Evolutionary conservation across 2,797 vertebrate genomes (phyloP).

Genomic region (Ispidina lecontei): DNA sequence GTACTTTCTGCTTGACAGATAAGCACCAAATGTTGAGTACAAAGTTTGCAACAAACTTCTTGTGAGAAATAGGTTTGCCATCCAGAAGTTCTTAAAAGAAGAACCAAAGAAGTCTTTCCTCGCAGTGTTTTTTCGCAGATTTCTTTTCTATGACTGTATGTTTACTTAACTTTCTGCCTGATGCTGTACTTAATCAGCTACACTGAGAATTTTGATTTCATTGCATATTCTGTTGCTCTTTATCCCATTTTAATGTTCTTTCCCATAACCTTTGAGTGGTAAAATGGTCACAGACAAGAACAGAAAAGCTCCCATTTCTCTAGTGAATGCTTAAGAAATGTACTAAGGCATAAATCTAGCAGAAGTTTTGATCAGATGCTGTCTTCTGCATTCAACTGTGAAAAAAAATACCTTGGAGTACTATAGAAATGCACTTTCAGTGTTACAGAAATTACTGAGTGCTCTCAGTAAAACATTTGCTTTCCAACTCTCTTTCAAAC

Average conservation of each 20-base stretch:
- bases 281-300: slow-evolving; percentile 58
- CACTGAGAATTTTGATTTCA: slow-evolving; percentile 66
- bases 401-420: slow-evolving; percentile 22
- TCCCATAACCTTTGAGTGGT: slow-evolving; percentile 73
- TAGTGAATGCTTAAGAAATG: slow-evolving; percentile 49
- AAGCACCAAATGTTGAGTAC: slow-evolving; percentile 24
- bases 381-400: not conserved
- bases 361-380: slow-evolving; percentile 11
- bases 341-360: slow-evolving; percentile 52
- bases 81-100: not conserved
- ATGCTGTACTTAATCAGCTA: slow-evolving; percentile 65
- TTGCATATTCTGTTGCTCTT: slow-evolving; percentile 61
- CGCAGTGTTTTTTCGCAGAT: not conserved
- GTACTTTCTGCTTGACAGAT: slow-evolving; percentile 38
- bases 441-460: not conserved
- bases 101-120: slow-evolving; percentile 12
- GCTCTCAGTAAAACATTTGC: not conserved
- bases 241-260: slow-evolving; percentile 57
- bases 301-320: slow-evolving; percentile 50
- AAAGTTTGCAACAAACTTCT: slow-evolving; percentile 16
- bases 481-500: not conserved
- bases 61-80: slow-evolving; percentile 9
- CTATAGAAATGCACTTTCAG: not conserved
- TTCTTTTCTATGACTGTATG: slow-evolving; percentile 52
- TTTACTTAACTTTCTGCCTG: slow-evolving; percentile 72